Evolutionary conservation across 1,140 invertebrate species (phyloP).

Genomic region (Coenobita brevimanus): DNA sequence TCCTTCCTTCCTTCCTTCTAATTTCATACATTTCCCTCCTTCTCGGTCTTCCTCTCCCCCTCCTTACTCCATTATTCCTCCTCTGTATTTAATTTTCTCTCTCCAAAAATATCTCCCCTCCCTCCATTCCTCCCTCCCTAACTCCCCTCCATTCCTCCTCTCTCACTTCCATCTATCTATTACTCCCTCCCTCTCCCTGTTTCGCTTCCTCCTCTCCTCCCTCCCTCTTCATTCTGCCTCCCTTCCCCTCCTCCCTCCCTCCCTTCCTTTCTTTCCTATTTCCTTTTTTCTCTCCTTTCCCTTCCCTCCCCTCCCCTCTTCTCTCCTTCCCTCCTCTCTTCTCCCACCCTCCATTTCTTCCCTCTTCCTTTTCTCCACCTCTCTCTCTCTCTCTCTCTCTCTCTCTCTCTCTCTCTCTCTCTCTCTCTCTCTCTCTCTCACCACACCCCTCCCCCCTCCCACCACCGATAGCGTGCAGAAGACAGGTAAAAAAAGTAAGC

Average conservation of each 20-base stretch:
- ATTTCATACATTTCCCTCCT: neutral
- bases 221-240: neutral
- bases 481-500: no score
- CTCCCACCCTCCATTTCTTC: neutral
- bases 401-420: neutral
- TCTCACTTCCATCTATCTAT: neutral
- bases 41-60: no score
- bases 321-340: neutral
- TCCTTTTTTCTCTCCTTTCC: neutral
- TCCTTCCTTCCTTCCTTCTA: neutral
- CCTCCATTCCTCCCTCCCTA: neutral
- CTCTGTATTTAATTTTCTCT: neutral
- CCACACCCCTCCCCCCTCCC: neutral
- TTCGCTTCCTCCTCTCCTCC: neutral
- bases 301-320: neutral
- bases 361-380: slow-evolving; percentile 7
- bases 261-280: neutral
- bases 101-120: neutral
- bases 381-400: neutral
- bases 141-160: neutral
- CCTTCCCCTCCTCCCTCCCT: neutral
- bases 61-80: no score
- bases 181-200: neutral
- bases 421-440: neutral
- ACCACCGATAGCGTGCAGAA: no score